Evolutionary conservation across 2,888 invertebrate species (phyloP).

Genomic region (Chesias legatella): DNA sequence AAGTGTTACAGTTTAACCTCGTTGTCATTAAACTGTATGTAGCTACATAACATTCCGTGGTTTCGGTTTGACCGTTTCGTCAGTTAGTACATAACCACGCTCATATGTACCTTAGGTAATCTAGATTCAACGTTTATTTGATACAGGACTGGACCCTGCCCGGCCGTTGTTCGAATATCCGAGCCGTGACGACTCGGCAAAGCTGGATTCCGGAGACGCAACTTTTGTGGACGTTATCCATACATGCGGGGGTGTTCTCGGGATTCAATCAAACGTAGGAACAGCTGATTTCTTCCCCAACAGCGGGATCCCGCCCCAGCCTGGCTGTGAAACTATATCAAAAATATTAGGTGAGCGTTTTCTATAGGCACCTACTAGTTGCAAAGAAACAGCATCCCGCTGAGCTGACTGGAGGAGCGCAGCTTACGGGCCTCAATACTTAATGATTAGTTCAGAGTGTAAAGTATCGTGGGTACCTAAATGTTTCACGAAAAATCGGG

Average conservation of each 20-base stretch:
- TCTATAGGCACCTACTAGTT: too few relatives aligned
- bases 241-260: slow-evolving; percentile 84
- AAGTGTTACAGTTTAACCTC: too few relatives aligned
- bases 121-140: not conserved
- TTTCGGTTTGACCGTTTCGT: too few relatives aligned
- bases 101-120: too few relatives aligned
- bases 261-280: slow-evolving; percentile 81
- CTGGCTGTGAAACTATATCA: slow-evolving; percentile 80
- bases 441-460: too few relatives aligned
- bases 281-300: slow-evolving; percentile 86
- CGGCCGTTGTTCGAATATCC: slow-evolving; percentile 83
- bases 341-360: slow-evolving; percentile 46
- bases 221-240: slow-evolving; percentile 83
- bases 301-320: slow-evolving; percentile 83
- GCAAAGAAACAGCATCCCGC: too few relatives aligned
- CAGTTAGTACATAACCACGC: too few relatives aligned
- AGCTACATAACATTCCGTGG: too few relatives aligned
- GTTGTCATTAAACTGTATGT: too few relatives aligned
- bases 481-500: too few relatives aligned
- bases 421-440: too few relatives aligned
- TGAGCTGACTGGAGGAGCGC: not conserved
- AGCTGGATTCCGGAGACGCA: slow-evolving; percentile 81
- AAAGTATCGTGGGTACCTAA: too few relatives aligned
- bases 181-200: slow-evolving; percentile 70
- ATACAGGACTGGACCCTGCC: slow-evolving; percentile 84